These are phyloP conservation scores for Australoheros scitulus DNA, from an alignment of 2,113 vertebrate species.

Conservation along the genomic window DNA sequence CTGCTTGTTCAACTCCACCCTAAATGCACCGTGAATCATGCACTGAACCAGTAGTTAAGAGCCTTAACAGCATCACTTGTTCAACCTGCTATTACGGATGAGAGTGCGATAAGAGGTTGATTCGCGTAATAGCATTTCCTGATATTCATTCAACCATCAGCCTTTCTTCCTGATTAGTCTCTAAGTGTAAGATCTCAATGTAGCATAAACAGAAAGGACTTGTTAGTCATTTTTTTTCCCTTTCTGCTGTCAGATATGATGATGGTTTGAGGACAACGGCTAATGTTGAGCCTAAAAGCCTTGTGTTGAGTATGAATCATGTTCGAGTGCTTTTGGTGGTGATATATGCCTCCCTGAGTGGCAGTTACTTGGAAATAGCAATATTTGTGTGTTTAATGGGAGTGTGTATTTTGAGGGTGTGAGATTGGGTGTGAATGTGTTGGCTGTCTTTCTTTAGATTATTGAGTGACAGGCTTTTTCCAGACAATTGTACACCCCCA, in stretches of 20 bases:
- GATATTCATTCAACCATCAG: not conserved
- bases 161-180: not conserved
- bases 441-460: constrained; percentile 13
- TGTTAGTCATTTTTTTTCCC: constrained; percentile 18
- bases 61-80: not conserved
- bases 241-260: not conserved
- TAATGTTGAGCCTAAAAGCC: constrained; percentile 45
- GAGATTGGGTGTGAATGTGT: constrained; percentile 2
- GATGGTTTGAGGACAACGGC: constrained; percentile 30
- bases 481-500: constrained; percentile 28
- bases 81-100: not conserved
- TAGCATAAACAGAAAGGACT: constrained; percentile 1
- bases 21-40: not conserved
- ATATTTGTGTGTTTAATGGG: constrained; percentile 35
- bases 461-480: constrained; percentile 34
- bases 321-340: constrained; percentile 4
- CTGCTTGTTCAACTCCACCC: not conserved
- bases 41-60: not conserved
- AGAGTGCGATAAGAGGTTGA: not conserved
- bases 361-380: constrained; percentile 47
- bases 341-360: constrained; percentile 44
- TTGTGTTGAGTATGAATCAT: constrained; percentile 42
- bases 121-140: not conserved
- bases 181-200: not conserved
- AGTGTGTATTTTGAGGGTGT: constrained; percentile 17